Conservation (phyloP, 2,888 invertebrate species). For the Ectobius pallidus region DNA sequence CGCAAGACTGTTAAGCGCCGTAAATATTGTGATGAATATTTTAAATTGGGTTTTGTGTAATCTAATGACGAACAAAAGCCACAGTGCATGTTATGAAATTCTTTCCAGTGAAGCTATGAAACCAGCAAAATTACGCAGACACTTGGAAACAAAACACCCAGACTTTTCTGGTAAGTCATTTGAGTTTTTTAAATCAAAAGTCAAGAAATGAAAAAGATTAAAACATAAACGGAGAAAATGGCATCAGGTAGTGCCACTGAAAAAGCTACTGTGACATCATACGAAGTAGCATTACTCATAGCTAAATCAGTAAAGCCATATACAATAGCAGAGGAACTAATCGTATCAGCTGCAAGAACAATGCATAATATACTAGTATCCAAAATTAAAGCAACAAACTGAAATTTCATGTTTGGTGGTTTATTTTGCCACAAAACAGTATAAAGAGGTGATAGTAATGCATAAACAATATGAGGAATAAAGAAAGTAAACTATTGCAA, state of each 20-base stretch:
- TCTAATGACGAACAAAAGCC: not conserved
- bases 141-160: not conserved
- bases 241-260: not conserved
- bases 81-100: not conserved
- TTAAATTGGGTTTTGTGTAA: not conserved
- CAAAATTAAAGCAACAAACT: no score
- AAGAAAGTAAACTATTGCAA: no score
- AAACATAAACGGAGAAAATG: not conserved
- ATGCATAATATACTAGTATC: no score
- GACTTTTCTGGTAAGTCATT: not conserved
- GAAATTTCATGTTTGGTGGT: no score
- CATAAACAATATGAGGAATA: no score
- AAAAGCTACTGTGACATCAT: not conserved
- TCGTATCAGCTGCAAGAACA: not conserved
- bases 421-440: no score
- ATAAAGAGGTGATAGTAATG: no score
- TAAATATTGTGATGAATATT: not conserved
- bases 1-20: no score
- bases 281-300: not conserved
- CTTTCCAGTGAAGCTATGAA: not conserved
- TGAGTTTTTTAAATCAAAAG: not conserved
- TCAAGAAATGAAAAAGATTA: not conserved
- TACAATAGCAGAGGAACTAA: not conserved
- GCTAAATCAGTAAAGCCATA: not conserved
- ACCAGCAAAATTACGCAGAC: not conserved